phyloP scores from a whole-genome alignment of 2,113 vertebrate genomes.

The Ovibos moschatus region DNA sequence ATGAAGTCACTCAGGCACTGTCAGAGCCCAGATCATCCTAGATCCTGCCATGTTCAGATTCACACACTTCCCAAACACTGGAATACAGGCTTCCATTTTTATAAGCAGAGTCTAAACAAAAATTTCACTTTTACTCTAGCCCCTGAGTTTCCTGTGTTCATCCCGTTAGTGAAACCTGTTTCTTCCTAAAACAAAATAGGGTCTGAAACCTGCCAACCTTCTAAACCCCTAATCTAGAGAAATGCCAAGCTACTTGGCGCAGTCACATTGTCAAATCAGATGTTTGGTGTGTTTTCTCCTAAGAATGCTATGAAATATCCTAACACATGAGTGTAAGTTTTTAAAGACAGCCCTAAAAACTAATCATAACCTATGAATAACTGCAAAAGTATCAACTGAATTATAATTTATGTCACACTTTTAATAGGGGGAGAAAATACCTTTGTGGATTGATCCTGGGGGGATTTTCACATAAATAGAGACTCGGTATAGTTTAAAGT shows the following conservation, averaged over 20 bases:
- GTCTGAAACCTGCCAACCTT: background rate
- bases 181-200: background rate
- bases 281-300: background rate
- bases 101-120: background rate
- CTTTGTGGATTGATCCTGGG: background rate
- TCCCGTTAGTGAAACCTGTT: background rate
- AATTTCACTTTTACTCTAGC: background rate
- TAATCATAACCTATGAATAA: constrained; percentile 13
- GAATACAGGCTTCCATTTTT: background rate
- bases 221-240: background rate
- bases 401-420: constrained; percentile 1
- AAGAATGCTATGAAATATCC: background rate
- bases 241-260: background rate
- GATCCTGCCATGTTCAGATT: background rate
- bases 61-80: background rate
- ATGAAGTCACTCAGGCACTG: background rate
- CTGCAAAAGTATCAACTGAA: background rate
- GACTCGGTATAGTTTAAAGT: background rate
- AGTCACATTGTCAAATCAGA: background rate
- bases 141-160: background rate
- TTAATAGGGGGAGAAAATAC: background rate
- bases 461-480: background rate
- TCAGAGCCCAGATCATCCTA: background rate
- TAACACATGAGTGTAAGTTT: background rate
- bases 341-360: background rate